Conservation (phyloP, 2,797 vertebrate species). For the Diplodus sargus region DNA sequence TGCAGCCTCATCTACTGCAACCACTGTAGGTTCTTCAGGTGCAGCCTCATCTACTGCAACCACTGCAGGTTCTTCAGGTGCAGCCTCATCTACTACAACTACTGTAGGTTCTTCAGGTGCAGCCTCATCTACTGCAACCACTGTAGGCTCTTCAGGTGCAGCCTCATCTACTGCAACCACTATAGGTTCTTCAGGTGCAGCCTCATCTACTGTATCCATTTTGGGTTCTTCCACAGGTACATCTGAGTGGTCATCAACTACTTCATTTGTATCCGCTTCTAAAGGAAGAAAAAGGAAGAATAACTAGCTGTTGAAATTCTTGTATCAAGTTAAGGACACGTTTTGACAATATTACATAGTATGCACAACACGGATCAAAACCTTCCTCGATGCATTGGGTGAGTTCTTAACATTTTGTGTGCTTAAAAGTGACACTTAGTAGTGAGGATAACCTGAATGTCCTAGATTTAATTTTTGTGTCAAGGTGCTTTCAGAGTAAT, state of each 20-base stretch:
- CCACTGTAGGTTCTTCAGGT: slow-evolving; percentile 3
- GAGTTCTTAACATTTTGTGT: neutral
- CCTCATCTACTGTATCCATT: neutral
- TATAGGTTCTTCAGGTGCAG: neutral
- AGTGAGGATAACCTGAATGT: too few relatives aligned
- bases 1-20: neutral
- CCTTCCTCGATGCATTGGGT: neutral
- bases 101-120: too few relatives aligned
- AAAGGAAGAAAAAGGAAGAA: neutral
- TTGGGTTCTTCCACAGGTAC: neutral
- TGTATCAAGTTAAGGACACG: neutral
- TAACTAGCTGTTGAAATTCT: neutral
- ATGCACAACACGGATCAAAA: neutral
- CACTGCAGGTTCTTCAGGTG: too few relatives aligned
- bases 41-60: too few relatives aligned
- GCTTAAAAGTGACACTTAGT: neutral
- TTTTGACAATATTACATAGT: neutral
- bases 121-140: neutral
- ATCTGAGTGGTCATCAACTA: neutral
- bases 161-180: neutral
- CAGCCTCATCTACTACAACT: too few relatives aligned
- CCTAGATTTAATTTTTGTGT: neutral
- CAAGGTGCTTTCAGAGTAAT: neutral
- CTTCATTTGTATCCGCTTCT: slow-evolving; percentile 20
- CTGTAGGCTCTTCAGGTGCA: slow-evolving; percentile 1